Evolutionary conservation across 1,140 invertebrate species (phyloP).

Genomic region (Steinernema khuongi): DNA sequence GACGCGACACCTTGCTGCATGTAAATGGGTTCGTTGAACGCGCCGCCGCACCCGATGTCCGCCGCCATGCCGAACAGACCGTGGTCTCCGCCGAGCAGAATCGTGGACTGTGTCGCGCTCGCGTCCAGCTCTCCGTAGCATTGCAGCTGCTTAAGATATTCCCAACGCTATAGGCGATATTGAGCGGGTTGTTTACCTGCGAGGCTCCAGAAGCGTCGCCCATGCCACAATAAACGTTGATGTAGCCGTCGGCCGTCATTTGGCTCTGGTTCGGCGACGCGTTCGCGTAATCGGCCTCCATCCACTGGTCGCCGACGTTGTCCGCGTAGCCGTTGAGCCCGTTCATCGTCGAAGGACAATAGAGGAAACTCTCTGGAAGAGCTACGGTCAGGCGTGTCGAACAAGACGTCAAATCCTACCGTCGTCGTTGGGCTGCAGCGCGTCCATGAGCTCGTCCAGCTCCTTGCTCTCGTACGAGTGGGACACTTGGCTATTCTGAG

Average conservation of each 20-base stretch:
- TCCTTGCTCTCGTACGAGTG: background rate
- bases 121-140: background rate
- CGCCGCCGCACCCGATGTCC: background rate
- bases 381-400: background rate
- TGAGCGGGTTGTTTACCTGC: too few relatives aligned
- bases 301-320: background rate
- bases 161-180: background rate
- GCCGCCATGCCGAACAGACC: background rate
- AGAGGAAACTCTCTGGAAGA: background rate
- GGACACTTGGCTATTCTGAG: background rate
- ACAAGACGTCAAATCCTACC: background rate
- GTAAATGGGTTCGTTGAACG: background rate
- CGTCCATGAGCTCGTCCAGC: background rate
- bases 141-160: background rate
- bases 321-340: background rate
- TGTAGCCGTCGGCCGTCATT: background rate
- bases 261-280: background rate
- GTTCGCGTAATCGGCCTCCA: background rate
- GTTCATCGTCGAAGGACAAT: background rate
- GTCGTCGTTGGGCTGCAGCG: background rate
- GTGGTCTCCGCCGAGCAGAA: background rate
- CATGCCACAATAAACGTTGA: constrained; percentile 6
- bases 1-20: constrained; percentile 3
- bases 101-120: background rate
- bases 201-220: background rate